Conservation (phyloP, 2,888 invertebrate genomes). For the Drosophila nigritarsus region DNA sequence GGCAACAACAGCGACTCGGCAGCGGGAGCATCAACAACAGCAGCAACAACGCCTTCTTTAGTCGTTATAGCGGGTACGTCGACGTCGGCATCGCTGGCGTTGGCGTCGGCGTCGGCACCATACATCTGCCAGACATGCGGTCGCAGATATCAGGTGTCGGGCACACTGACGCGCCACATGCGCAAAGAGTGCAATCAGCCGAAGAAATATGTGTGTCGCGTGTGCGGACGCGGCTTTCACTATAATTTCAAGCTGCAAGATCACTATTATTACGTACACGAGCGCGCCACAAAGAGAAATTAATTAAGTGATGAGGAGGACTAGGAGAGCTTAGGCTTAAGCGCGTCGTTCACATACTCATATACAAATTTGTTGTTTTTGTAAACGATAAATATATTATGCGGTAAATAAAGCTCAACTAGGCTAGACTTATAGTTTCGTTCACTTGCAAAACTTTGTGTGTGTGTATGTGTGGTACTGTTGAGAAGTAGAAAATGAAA, state of each 20-base stretch:
- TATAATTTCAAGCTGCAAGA: slow-evolving; percentile 83
- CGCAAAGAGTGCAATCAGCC: slow-evolving; percentile 84
- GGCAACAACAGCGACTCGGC: slow-evolving; percentile 12
- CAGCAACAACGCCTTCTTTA: slow-evolving; percentile 6
- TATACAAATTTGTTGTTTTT: slow-evolving; percentile 9
- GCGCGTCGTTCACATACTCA: slow-evolving; percentile 4
- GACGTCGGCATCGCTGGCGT: slow-evolving; percentile 15
- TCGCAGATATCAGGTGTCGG: slow-evolving; percentile 78
- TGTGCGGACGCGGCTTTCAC: slow-evolving; percentile 84
- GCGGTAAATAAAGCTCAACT: slow-evolving; percentile 32
- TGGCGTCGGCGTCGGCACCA: slow-evolving; percentile 42
- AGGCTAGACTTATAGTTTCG: slow-evolving; percentile 10
- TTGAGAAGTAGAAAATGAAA: neutral
- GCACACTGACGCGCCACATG: slow-evolving; percentile 87
- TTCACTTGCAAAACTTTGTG: neutral
- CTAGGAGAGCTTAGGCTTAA: slow-evolving; percentile 15
- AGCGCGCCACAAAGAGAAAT: slow-evolving; percentile 59
- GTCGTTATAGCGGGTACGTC: slow-evolving; percentile 8
- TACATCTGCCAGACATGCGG: slow-evolving; percentile 79
- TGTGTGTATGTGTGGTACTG: neutral
- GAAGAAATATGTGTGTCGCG: slow-evolving; percentile 81
- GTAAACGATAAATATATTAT: slow-evolving; percentile 12
- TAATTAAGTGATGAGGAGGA: slow-evolving; percentile 6
- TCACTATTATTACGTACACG: slow-evolving; percentile 80
- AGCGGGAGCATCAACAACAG: slow-evolving; percentile 17